phyloP scores from a whole-genome alignment of 1,140 invertebrate genomes.

The Apis laboriosa region DNA sequence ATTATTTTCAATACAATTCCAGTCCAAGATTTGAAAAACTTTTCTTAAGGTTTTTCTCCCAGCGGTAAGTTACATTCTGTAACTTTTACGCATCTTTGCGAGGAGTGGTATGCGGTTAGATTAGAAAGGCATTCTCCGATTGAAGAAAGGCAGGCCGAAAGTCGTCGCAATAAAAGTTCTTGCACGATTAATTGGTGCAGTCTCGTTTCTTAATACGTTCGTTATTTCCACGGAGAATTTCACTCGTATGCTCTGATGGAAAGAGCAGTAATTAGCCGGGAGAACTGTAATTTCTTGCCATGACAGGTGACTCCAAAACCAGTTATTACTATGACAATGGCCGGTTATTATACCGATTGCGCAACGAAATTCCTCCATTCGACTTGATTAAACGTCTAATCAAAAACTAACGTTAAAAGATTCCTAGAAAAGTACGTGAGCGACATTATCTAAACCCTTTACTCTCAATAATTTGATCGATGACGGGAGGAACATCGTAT shows the following conservation, averaged over 20 bases:
- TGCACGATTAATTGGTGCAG: slow-evolving; percentile 25
- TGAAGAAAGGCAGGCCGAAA: neutral
- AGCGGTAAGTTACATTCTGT: neutral
- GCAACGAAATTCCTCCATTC: slow-evolving; percentile 5
- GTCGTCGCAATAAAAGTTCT: slow-evolving; percentile 9
- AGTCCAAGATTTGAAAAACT: too few species aligned
- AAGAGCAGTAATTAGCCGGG: slow-evolving; percentile 25
- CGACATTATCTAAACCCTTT: neutral
- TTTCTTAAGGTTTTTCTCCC: too few species aligned
- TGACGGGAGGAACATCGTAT: too few species aligned
- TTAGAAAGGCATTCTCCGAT: neutral
- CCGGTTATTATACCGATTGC: slow-evolving; percentile 22
- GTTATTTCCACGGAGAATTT: slow-evolving; percentile 21
- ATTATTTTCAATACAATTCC: too few species aligned
- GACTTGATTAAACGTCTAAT: slow-evolving; percentile 36
- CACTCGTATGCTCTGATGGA: neutral
- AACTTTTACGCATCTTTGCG: neutral
- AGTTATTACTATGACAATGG: slow-evolving; percentile 34
- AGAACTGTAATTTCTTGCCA: slow-evolving; percentile 22
- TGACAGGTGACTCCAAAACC: slow-evolving; percentile 27
- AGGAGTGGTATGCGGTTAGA: neutral
- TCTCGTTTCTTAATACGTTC: slow-evolving; percentile 13
- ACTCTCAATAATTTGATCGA: neutral
- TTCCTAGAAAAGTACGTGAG: neutral
- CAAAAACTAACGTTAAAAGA: neutral